Evolutionary conservation across 2,113 vertebrate genomes (phyloP).

Genomic region (Chloroceryle aenea): DNA sequence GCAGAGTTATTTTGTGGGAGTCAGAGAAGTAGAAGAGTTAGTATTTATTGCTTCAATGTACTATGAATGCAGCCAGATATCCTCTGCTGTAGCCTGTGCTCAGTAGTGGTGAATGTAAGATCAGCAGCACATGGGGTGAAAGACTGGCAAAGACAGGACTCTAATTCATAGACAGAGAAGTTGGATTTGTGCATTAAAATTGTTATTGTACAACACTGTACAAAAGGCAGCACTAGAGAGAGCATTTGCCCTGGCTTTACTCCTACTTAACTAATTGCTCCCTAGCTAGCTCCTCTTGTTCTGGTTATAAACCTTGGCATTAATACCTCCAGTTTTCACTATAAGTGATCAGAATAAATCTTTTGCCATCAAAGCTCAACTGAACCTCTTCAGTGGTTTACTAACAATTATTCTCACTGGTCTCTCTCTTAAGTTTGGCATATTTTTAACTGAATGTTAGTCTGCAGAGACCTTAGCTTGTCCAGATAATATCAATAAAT

Average conservation of each 20-base stretch:
- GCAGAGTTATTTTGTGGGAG: not conserved
- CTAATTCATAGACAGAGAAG: not conserved
- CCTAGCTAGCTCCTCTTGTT: not conserved
- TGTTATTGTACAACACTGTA: not conserved
- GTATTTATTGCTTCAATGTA: constrained; percentile 13
- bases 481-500: not conserved
- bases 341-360: not conserved
- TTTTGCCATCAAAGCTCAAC: not conserved
- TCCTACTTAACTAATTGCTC: not conserved
- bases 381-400: not conserved
- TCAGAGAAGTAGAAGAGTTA: not conserved
- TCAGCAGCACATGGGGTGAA: not conserved
- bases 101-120: not conserved
- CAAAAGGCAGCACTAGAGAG: not conserved
- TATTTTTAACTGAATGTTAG: not conserved
- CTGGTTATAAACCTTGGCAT: not conserved
- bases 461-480: not conserved
- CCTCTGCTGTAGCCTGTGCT: not conserved
- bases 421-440: not conserved
- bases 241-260: not conserved
- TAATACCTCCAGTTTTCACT: not conserved
- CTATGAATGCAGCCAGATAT: constrained; percentile 11
- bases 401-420: not conserved
- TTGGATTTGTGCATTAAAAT: not conserved
- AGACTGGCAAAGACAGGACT: constrained; percentile 17